Evolutionary conservation across 1,140 invertebrate genomes (phyloP), one percentile per base, ranked within the genome.

Genomic region (Heliconius himera): DNA sequence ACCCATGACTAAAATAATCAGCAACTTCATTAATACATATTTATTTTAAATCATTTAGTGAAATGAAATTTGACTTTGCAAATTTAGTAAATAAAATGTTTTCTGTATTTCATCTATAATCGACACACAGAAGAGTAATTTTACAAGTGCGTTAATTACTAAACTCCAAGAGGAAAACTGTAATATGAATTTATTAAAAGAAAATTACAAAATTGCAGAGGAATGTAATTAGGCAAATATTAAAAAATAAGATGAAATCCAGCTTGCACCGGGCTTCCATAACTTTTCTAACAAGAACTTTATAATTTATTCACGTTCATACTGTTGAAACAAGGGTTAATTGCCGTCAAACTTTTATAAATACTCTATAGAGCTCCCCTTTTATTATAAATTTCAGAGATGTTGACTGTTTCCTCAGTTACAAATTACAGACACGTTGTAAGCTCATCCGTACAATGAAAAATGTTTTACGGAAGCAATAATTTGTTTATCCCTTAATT

Each of bases 301-400:
- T 70, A 81, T 88, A 89, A 90, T 89, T 89, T 90, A 89, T 89
- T 90, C 87, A 74, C 79, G 75, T 82, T 80, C 81, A 82, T 77
- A 74, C 73, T 73, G 78, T 70, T 73, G 77, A 77, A 88, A 87
- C 77, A 82, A 80, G 80, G 76, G 80, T 88, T 87, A 88, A 88
- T 90, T 88, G 87, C 84, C 74, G 80, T 77, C 79, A 85, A 89
- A 90, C 84, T 89, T 89, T 84, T 85, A 83, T 88, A 85, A 86
- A 87, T 87, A 84, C 83, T 85, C 83, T 82, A 88, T 81, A 73
- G 20, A 74, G n/a, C 60, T 78, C 72, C 80, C 73, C 80, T 49
- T 81, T 78, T 33, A 74, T 78, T 78, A 74, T 78, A 75, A 78
- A 78, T 75, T 70, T 77, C 49, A 71, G 79, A n/a, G 33, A 77